Conservation (phyloP, 2,113 vertebrate species). For the Thymallus thymallus region DNA sequence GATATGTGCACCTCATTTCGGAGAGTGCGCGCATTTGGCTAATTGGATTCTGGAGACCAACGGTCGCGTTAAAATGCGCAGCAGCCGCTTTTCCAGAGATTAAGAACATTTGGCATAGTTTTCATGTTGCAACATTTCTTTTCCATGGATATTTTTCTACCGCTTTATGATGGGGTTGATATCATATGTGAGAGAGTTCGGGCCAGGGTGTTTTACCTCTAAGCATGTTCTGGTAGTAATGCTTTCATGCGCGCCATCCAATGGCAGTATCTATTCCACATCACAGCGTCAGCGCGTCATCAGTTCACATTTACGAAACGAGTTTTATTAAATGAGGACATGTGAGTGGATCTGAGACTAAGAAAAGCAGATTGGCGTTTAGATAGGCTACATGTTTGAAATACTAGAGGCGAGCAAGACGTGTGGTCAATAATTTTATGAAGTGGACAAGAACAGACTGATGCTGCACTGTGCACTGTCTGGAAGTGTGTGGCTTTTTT, state of each 20-base stretch:
- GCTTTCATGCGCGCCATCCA: constrained; percentile 69
- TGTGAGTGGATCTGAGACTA: constrained; percentile 61
- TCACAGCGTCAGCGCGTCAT: constrained; percentile 73
- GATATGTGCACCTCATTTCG: not conserved
- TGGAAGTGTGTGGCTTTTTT: constrained; percentile 64
- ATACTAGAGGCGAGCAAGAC: constrained; percentile 45
- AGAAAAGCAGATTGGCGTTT: constrained; percentile 23
- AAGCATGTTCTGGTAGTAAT: constrained; percentile 68
- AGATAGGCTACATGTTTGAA: constrained; percentile 3
- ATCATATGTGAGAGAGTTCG: not conserved
- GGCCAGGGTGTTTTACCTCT: constrained; percentile 27
- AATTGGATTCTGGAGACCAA: not conserved
- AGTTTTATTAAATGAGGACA: constrained; percentile 74
- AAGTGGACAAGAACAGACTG: constrained; percentile 55
- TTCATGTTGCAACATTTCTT: not conserved
- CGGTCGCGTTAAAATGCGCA: not conserved
- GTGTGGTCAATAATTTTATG: constrained; percentile 53
- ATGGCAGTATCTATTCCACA: constrained; percentile 69
- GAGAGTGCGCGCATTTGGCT: too few relatives aligned
- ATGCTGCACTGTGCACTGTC: constrained; percentile 46
- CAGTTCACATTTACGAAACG: constrained; percentile 68
- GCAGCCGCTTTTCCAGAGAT: not conserved
- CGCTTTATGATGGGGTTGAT: not conserved
- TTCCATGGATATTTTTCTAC: not conserved
- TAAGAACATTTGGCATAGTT: not conserved